These are phyloP conservation scores for Anser cygnoides DNA, from an alignment of 2,113 vertebrate genomes.

Conservation along the genomic window DNA sequence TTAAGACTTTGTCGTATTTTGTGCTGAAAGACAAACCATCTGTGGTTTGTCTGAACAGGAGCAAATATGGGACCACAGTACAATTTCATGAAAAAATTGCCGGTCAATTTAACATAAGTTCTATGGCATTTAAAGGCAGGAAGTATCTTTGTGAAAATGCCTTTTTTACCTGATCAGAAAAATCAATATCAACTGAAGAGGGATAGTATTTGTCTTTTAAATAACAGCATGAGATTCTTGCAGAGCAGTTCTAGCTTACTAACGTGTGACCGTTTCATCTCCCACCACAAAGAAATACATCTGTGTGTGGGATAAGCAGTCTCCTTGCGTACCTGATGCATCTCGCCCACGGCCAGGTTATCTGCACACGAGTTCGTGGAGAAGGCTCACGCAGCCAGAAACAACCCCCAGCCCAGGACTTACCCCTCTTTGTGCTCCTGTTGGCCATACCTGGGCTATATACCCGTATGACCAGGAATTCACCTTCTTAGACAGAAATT, in stretches of 20 bases:
- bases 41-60: constrained; percentile 8
- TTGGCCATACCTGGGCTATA: neutral
- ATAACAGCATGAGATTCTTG: neutral
- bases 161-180: constrained; percentile 8
- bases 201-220: neutral
- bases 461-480: fast-evolving
- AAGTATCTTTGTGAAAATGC: neutral
- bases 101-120: neutral
- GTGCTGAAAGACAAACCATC: constrained; percentile 35
- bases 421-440: neutral
- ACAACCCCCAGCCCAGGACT: neutral
- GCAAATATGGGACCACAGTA: neutral
- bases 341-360: neutral
- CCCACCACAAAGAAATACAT: neutral
- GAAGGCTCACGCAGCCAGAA: neutral
- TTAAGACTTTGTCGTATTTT: neutral
- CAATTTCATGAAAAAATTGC: neutral
- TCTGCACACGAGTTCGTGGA: neutral
- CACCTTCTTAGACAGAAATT: neutral
- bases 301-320: neutral
- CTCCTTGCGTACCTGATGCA: neutral
- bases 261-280: neutral
- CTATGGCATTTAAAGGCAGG: neutral
- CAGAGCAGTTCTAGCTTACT: neutral
- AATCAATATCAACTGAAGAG: neutral